Conservation (phyloP, 1,140 invertebrate species). For the Amyelois transitella region DNA sequence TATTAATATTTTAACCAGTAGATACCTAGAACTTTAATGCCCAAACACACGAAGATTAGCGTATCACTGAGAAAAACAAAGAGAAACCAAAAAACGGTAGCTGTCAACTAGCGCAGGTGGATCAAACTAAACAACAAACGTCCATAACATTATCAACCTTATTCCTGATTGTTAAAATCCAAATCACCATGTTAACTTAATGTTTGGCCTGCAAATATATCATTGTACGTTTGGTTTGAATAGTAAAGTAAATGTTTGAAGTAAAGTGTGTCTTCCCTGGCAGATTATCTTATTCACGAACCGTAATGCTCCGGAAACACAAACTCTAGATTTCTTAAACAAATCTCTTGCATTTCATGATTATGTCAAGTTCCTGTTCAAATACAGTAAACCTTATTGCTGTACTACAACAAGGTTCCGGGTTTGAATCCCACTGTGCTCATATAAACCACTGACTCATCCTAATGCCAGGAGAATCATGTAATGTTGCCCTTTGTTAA, state of each 20-base stretch:
- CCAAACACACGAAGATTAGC: constrained; percentile 33
- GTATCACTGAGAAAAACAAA: constrained; percentile 43
- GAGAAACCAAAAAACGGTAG: constrained; percentile 46
- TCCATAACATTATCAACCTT: not conserved
- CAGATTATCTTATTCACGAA: constrained; percentile 46
- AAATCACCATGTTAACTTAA: not conserved
- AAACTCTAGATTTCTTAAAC: not conserved
- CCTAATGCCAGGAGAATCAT: too few relatives aligned
- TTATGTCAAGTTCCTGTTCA: not conserved
- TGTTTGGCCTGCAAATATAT: constrained; percentile 11
- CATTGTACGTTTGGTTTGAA: constrained; percentile 38
- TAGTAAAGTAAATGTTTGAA: constrained; percentile 46
- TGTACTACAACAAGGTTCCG: too few relatives aligned
- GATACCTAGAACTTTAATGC: not conserved
- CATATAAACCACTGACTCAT: too few relatives aligned
- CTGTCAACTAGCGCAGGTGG: constrained; percentile 37
- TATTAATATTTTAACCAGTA: constrained; percentile 12
- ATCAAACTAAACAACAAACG: constrained; percentile 10
- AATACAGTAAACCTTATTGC: too few relatives aligned
- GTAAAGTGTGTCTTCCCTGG: constrained; percentile 27
- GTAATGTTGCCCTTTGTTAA: too few relatives aligned
- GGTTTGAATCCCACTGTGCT: too few relatives aligned
- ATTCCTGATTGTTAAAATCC: not conserved
- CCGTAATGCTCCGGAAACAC: constrained; percentile 6
- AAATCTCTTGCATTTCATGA: not conserved